Percentiles rank a stretch among this genome's conserved stretches.
phyloP scores from a whole-genome alignment of 2,888 invertebrate species.

The Tetanocera ferruginea region DNA sequence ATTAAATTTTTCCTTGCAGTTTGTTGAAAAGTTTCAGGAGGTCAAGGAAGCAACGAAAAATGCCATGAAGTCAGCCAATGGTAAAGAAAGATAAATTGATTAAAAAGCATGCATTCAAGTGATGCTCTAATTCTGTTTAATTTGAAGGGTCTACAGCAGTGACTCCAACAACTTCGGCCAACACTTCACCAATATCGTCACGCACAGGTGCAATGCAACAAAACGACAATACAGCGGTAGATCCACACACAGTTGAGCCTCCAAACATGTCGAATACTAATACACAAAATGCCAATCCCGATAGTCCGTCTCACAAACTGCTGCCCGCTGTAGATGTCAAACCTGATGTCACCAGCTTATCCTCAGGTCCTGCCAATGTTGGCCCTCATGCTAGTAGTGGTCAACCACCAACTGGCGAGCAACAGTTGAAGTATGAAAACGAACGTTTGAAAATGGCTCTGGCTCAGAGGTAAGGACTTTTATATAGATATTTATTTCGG shows the following conservation, averaged over 20 bases:
- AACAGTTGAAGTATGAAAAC: constrained; percentile 96
- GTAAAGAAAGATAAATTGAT: constrained; percentile 45
- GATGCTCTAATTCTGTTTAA: background rate
- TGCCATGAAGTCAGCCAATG: constrained; percentile 77
- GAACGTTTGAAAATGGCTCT: constrained; percentile 95
- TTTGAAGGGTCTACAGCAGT: constrained; percentile 75
- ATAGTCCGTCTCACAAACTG: constrained; percentile 70
- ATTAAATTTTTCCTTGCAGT: constrained; percentile 66
- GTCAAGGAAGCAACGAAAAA: constrained; percentile 94
- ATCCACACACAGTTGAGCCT: constrained; percentile 71
- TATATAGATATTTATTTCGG: background rate
- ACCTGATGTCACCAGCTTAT: constrained; percentile 50
- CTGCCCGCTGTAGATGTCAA: constrained; percentile 52
- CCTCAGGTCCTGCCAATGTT: constrained; percentile 61
- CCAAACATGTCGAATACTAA: constrained; percentile 71
- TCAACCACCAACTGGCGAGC: constrained; percentile 71
- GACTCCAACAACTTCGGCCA: constrained; percentile 89
- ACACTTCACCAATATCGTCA: constrained; percentile 86
- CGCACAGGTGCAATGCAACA: constrained; percentile 74
- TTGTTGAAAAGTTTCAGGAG: constrained; percentile 98
- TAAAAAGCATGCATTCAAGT: background rate
- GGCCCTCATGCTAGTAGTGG: constrained; percentile 61
- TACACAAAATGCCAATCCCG: constrained; percentile 73
- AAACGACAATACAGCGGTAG: constrained; percentile 69
- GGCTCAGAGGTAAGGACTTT: constrained; percentile 83